Evolutionary conservation across 2,888 invertebrate genomes (phyloP), one percentile per base, ranked within the genome.

Genomic region (Leucophenga maculata): DNA sequence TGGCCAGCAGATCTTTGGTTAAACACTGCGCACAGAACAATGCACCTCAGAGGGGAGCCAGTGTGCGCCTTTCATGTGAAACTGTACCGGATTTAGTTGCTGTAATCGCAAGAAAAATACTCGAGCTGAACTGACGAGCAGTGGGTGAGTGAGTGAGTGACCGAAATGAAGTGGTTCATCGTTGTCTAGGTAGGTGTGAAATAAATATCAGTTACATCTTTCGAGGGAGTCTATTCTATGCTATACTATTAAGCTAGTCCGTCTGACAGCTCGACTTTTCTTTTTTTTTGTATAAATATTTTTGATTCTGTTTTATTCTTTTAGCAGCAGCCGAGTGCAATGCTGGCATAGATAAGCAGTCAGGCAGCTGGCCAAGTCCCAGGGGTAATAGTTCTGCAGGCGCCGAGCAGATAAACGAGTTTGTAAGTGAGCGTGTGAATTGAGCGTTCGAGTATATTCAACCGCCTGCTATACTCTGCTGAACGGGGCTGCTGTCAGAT

Each of bases 401-500:
- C 39, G 1, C 52, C 20, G 16, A 52, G 52, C 18, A 18, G 52
- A 52, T 52, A 52, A 52, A 52, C 52, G 52, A 52, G 39, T 39
- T 39, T 39, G 39, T 39, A 39, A 39, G 9, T 39, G 39, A 39
- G 39, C 39, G 26, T 26, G 26, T 26, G 26, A 39, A 39, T 8
- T 11, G 39, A 39, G 39, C 39, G 39, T 39, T 39, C 39, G 8
- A 39, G 39, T 3, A 39, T 39, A 39, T 39, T 39, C 26, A 26
- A 3, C 26, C 39, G 39, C 39, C 39, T 39, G 39, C 39, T 39
- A n/a, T 39, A 39, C 8, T 1, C 39, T 46, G 26, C 48, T 48
- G 9, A 48, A 13, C 14, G 46, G 46, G n/a, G 31, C 46, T 46
- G 46, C 68, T 74, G 79, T 78, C 78, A 74, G 77, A 69, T 75